These are phyloP conservation scores for Polydesmus complanatus DNA, from an alignment of 2,888 invertebrate species.

Conservation along the genomic window DNA sequence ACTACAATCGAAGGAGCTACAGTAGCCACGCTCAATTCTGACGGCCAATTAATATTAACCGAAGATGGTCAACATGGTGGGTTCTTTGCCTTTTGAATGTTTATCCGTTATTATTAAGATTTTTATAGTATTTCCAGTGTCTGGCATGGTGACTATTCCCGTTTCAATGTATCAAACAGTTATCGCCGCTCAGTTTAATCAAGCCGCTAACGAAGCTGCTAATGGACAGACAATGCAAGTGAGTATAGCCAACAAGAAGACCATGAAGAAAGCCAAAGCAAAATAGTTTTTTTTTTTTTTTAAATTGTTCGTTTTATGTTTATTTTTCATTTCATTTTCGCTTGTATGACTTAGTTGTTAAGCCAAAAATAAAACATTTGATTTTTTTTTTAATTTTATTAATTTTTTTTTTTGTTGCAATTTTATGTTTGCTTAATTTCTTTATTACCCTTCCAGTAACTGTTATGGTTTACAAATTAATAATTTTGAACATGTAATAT, in stretches of 20 bases:
- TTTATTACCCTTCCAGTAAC: no score
- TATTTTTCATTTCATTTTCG: background rate
- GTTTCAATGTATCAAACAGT: constrained; percentile 95
- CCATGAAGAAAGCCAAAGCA: background rate
- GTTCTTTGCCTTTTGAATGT: constrained; percentile 25
- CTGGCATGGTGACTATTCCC: constrained; percentile 89
- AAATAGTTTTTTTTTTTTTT: background rate
- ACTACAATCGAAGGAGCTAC: constrained; percentile 57
- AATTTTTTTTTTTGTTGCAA: background rate
- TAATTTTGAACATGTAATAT: no score
- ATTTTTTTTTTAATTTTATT: background rate
- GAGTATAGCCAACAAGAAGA: constrained; percentile 9
- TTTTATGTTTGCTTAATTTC: background rate
- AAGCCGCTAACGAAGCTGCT: constrained; percentile 8
- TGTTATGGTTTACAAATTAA: no score
- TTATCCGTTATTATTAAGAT: background rate
- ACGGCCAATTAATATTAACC: constrained; percentile 87
- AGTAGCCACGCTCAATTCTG: constrained; percentile 66
- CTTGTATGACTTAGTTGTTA: no score
- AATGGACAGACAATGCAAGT: constrained; percentile 19
- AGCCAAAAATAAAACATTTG: background rate
- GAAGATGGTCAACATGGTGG: constrained; percentile 58
- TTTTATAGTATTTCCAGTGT: constrained; percentile 39
- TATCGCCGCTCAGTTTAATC: constrained; percentile 45
- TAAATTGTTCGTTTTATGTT: background rate